Evolutionary conservation across 1,140 invertebrate species (phyloP), one percentile per base, ranked within the genome.

Genomic region (Heliothis subflexa): DNA sequence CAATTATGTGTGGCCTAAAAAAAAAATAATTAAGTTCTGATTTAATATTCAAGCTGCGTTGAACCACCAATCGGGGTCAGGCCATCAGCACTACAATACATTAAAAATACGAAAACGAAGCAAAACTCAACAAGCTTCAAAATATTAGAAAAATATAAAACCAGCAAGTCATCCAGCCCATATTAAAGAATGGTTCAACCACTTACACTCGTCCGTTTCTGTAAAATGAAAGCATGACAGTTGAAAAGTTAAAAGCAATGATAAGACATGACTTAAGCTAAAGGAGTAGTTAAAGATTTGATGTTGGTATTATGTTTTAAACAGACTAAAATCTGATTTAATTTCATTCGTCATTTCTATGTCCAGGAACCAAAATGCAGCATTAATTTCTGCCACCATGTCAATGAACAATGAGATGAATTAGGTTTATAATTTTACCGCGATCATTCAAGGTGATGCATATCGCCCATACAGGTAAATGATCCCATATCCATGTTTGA

Each of bases 151-250:
- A 86, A 75, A 81, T 78, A 76, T 84, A 86, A 83, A 91, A 93
- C 89, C 88, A 91, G 89, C 88, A 83, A 84, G 72, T 85, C 61
- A 89, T 79, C 90, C 91, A 93, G 92, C 88, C 90, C 88, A 89
- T 86, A 78, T 85, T 83, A 90, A 86, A 91, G 84, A 88, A 92
- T 88, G 88, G 88, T 86, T 87, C 85, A 86, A 86, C 85, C 87
- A 94, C 93, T 94, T 94, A 94, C 93, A 93, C 91, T 93, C 92
- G 91, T 93, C 93, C 93, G 93, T 88, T 86, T 94, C 93, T 94
- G 93, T 91, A 93, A 94, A 91, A 87, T 90, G 92, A 92, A 92
- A 93, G 92, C 91, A 93, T 93, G 91, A 93, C 87, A 93, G 89
- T 90, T 93, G 81, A 88, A 80, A 89, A 78, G 91, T 93, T 93